Evolutionary conservation across 2,113 vertebrate genomes (phyloP).

Genomic region (Lagopus muta): DNA sequence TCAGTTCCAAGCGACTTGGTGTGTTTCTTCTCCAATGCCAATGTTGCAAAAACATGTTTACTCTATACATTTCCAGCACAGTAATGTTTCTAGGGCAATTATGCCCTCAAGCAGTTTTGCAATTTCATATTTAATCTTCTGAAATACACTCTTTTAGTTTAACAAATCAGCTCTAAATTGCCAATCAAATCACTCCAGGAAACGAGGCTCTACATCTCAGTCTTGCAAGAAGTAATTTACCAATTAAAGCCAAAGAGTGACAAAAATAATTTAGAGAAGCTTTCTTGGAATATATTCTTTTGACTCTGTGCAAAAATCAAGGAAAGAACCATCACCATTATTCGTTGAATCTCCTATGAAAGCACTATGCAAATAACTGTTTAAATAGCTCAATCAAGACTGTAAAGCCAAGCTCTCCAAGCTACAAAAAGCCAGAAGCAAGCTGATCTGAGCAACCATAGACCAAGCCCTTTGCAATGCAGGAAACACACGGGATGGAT

Average conservation of each 20-base stretch:
- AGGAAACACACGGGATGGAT: rapidly evolving
- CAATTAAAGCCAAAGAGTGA: constrained; percentile 37
- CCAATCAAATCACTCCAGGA: constrained; percentile 56
- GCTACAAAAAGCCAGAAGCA: background rate
- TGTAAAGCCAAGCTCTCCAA: background rate
- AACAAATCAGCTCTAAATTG: constrained; percentile 53
- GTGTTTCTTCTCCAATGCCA: background rate
- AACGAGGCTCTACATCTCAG: constrained; percentile 24
- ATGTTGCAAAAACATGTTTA: background rate
- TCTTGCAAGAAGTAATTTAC: constrained; percentile 43
- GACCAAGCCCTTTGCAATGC: background rate
- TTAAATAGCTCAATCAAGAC: background rate
- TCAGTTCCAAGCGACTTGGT: background rate
- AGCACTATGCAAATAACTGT: background rate
- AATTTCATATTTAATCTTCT: constrained; percentile 48
- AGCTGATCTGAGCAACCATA: background rate
- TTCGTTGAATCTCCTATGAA: background rate
- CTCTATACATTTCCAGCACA: background rate
- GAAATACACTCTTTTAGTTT: constrained; percentile 16
- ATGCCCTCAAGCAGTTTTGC: constrained; percentile 30
- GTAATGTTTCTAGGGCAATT: constrained; percentile 3
- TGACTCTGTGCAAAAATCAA: background rate
- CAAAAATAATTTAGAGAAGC: background rate
- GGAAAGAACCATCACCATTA: background rate
- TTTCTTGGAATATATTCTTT: background rate